Conservation (phyloP, 2,797 vertebrate species). For the Crenuchus spilurus region DNA sequence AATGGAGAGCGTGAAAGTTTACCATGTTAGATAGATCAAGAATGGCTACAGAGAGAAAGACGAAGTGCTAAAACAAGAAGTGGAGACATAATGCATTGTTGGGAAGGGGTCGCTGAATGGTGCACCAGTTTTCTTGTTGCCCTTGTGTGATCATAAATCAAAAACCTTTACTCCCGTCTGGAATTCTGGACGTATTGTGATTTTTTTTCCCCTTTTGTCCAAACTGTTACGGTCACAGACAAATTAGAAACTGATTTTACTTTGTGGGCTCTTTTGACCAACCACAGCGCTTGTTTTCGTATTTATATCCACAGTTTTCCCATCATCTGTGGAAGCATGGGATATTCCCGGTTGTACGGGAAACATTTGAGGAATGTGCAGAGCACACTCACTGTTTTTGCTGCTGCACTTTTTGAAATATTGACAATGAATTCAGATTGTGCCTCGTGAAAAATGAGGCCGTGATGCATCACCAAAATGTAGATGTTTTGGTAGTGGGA, state of each 20-base stretch:
- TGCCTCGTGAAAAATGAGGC: constrained; percentile 36
- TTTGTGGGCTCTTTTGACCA: background rate
- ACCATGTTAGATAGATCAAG: constrained; percentile 15
- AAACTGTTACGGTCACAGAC: background rate
- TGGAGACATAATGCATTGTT: constrained; percentile 27
- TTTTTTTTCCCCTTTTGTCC: background rate
- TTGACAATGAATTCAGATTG: constrained; percentile 33
- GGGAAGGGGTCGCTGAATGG: constrained; percentile 22
- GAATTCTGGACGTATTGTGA: constrained; percentile 20
- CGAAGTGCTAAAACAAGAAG: constrained; percentile 22
- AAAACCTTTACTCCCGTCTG: constrained; percentile 8
- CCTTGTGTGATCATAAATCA: constrained; percentile 40
- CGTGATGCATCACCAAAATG: constrained; percentile 43
- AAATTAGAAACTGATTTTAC: constrained; percentile 1
- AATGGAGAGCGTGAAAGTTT: constrained; percentile 48
- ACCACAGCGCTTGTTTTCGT: background rate
- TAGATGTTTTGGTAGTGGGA: constrained; percentile 45
- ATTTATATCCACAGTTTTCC: background rate
- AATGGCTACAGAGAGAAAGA: constrained; percentile 3
- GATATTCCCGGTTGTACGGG: no score
- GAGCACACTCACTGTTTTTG: no score
- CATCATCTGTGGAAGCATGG: background rate
- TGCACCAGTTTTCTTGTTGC: constrained; percentile 19
- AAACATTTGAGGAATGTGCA: no score
- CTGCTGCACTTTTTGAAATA: no score